Conservation (phyloP, 2,888 invertebrate species). For the Drosophila ezoana region DNA sequence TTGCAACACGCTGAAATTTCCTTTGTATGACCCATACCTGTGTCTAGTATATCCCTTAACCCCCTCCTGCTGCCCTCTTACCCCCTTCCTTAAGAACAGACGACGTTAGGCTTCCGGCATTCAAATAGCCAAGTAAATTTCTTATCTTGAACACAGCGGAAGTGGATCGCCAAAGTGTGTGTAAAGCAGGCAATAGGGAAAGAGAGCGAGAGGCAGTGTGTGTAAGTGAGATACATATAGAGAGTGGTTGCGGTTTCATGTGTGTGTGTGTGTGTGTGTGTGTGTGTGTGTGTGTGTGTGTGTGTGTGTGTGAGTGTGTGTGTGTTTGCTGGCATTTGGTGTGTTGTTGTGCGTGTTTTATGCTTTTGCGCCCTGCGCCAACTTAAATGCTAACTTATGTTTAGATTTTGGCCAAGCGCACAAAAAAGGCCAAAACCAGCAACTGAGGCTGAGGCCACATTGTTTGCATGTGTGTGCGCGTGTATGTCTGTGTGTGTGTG, state of each 20-base stretch:
- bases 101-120: slow-evolving; percentile 43
- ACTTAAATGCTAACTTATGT: slow-evolving; percentile 78
- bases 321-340: slow-evolving; percentile 30
- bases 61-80: not conserved
- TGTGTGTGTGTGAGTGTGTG: slow-evolving; percentile 24
- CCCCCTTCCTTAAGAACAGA: not conserved
- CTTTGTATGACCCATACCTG: slow-evolving; percentile 28
- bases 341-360: slow-evolving; percentile 70
- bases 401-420: slow-evolving; percentile 66
- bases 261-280: slow-evolving; percentile 22
- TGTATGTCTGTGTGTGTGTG: slow-evolving; percentile 16
- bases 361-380: slow-evolving; percentile 75
- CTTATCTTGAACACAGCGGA: slow-evolving; percentile 55
- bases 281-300: slow-evolving; percentile 22
- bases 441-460: slow-evolving; percentile 61
- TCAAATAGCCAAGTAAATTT: slow-evolving; percentile 56
- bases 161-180: slow-evolving; percentile 57
- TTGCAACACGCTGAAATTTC: slow-evolving; percentile 51
- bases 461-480: slow-evolving; percentile 26
- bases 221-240: not conserved
- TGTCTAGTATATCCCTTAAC: not conserved
- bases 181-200: slow-evolving; percentile 27
- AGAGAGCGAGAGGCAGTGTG: not conserved
- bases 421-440: slow-evolving; percentile 47
- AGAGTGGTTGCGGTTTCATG: slow-evolving; percentile 37